Percentiles rank a stretch among this genome's conserved stretches.
Conservation (phyloP, 2,113 vertebrate genomes). For the Leptodactylus fuscus region DNA sequence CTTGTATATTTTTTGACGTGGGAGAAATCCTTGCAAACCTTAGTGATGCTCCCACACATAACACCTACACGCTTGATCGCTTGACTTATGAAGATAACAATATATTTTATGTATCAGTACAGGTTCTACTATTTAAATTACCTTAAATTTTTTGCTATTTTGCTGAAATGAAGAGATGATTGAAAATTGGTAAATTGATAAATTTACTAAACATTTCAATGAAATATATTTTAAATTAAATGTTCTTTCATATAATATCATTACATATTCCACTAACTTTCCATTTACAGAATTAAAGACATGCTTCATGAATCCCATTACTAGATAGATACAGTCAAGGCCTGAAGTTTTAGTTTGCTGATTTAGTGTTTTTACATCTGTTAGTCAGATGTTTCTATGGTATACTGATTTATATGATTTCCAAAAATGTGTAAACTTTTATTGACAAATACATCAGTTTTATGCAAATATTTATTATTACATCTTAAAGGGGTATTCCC, state of each 20-base stretch:
- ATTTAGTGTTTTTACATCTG: too few relatives aligned
- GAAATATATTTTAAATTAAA: not conserved
- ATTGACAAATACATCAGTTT: too few relatives aligned
- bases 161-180: constrained; percentile 1
- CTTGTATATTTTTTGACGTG: constrained; percentile 37
- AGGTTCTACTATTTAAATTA: not conserved
- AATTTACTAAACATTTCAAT: not conserved
- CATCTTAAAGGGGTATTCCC: too few relatives aligned
- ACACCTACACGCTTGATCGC: constrained; percentile 48
- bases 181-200: not conserved
- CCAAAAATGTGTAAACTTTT: too few relatives aligned
- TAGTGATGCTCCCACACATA: constrained; percentile 51
- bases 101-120: constrained; percentile 16
- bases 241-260: not conserved
- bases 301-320: not conserved
- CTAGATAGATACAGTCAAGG: too few relatives aligned
- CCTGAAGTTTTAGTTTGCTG: too few relatives aligned
- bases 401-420: too few relatives aligned
- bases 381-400: too few relatives aligned
- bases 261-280: not conserved
- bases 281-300: not conserved
- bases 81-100: constrained; percentile 52
- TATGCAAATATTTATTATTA: too few relatives aligned
- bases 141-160: not conserved
- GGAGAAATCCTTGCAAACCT: constrained; percentile 53